Percentiles rank a stretch among this genome's conserved stretches.
phyloP scores from a whole-genome alignment of 2,113 vertebrate genomes.

The Mus pahari region DNA sequence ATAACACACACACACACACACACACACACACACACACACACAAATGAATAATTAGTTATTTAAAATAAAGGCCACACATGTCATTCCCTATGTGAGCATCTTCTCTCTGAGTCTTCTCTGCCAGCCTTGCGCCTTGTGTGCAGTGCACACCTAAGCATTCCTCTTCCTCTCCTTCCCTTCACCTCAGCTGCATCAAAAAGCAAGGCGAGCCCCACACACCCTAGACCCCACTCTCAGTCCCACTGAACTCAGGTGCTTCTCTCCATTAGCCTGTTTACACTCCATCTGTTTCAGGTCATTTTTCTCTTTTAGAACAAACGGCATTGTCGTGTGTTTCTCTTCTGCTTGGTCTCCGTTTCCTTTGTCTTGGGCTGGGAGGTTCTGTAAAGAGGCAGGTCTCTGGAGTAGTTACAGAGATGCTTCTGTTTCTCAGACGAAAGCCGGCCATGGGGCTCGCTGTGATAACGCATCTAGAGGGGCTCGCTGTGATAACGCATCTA shows the following conservation, averaged over 20 bases:
- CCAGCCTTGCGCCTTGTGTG: not conserved
- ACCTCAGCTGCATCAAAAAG: not conserved
- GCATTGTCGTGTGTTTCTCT: not conserved
- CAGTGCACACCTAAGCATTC: accelerated
- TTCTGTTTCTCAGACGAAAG: not conserved
- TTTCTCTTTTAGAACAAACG: conserved; percentile 25
- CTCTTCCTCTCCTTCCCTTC: no score
- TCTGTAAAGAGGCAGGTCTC: not conserved
- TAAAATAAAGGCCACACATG: not conserved
- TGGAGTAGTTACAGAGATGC: not conserved
- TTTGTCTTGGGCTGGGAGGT: not conserved
- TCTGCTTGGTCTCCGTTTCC: not conserved
- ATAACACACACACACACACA: no score
- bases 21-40: no score
- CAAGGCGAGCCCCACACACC: not conserved
- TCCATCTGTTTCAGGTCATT: not conserved
- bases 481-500: accelerated
- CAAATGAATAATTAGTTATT: not conserved
- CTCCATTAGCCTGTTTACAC: not conserved
- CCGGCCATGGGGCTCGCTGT: accelerated
- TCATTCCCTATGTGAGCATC: not conserved
- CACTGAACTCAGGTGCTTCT: not conserved
- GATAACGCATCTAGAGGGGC: accelerated
- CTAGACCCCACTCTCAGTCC: not conserved
- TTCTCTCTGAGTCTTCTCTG: not conserved